phyloP scores from a whole-genome alignment of 2,113 vertebrate species.

The Vanacampus margaritifer region DNA sequence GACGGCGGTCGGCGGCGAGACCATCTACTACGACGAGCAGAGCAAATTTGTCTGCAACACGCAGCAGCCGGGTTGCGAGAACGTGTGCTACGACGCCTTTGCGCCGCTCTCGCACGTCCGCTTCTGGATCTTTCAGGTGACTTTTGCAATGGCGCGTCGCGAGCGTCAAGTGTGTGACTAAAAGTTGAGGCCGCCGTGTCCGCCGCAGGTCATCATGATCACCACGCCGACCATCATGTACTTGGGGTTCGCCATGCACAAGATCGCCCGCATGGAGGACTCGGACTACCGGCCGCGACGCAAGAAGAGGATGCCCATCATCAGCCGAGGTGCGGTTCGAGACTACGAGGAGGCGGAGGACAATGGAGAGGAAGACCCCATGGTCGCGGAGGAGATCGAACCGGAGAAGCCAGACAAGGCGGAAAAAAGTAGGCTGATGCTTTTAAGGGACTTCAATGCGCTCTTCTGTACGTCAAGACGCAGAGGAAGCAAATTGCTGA shows the following conservation, averaged over 20 bases:
- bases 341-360: conserved; percentile 84
- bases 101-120: conserved; percentile 83
- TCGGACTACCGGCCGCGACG: conserved; percentile 41
- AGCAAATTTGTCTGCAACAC: conserved; percentile 89
- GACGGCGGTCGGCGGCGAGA: conserved; percentile 83
- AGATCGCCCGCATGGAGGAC: conserved; percentile 74
- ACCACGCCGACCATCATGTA: conserved; percentile 83
- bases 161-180: background rate
- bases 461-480: background rate
- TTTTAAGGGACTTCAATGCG: too few relatives aligned
- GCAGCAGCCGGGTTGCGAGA: conserved; percentile 84
- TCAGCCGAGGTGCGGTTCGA: conserved; percentile 66
- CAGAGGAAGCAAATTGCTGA: background rate
- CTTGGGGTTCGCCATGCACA: conserved; percentile 86
- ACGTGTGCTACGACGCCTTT: conserved; percentile 85
- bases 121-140: conserved; percentile 87
- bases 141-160: background rate
- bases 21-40: conserved; percentile 90
- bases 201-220: conserved; percentile 77
- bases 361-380: conserved; percentile 83
- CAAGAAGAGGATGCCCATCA: conserved; percentile 61
- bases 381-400: conserved; percentile 82
- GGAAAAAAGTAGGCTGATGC: conserved; percentile 32
- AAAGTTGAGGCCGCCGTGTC: background rate
- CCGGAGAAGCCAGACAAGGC: conserved; percentile 65